phyloP scores from a whole-genome alignment of 1,140 invertebrate species.

The Mercenaria mercenaria region DNA sequence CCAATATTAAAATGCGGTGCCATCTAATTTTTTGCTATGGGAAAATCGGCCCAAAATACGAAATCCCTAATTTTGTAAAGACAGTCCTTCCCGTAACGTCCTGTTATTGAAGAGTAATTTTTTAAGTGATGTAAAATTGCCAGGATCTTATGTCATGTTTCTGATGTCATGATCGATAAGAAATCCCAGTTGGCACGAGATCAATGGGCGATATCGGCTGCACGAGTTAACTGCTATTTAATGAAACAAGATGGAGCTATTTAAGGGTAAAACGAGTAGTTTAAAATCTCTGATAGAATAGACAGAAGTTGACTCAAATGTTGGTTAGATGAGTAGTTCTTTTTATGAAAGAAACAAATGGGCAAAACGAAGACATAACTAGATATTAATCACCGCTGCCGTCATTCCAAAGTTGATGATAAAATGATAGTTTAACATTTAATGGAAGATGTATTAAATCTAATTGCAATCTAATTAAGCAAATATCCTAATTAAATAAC shows the following conservation, averaged over 20 bases:
- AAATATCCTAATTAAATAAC: too few relatives aligned
- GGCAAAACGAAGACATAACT: too few relatives aligned
- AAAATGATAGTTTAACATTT: too few relatives aligned
- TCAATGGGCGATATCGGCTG: constrained; percentile 22
- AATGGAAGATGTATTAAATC: too few relatives aligned
- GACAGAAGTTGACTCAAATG: constrained; percentile 3
- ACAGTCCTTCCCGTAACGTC: background rate
- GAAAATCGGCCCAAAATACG: too few relatives aligned
- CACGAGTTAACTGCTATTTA: constrained; percentile 1
- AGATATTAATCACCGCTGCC: too few relatives aligned
- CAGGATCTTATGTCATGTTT: constrained; percentile 41
- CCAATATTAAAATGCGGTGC: background rate
- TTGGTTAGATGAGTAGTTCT: too few relatives aligned
- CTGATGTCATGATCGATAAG: background rate
- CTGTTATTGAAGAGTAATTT: constrained; percentile 30
- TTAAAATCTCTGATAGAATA: background rate
- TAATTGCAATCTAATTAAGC: too few relatives aligned
- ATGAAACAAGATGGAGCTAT: background rate
- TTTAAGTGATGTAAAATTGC: constrained; percentile 62
- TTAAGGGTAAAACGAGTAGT: background rate
- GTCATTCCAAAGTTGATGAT: too few relatives aligned
- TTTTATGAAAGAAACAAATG: too few relatives aligned
- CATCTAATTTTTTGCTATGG: background rate
- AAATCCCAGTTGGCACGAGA: background rate
- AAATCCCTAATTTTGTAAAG: constrained; percentile 38